Conservation (phyloP, 92 coral and sea anemone species). For the Nematostella vectensis region DNA sequence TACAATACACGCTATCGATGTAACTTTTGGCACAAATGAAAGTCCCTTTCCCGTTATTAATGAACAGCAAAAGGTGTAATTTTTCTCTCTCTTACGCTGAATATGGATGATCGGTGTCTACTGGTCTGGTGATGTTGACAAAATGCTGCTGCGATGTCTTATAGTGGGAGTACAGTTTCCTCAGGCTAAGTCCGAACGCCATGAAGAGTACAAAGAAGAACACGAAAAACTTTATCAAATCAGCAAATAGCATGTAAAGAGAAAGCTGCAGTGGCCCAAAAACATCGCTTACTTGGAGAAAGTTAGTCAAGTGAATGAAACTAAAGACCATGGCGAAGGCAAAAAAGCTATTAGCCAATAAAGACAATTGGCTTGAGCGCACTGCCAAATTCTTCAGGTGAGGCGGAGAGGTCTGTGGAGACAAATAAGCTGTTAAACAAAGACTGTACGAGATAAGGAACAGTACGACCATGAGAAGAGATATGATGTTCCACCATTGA, state of each 20-base stretch:
- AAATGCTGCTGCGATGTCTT: conserved; percentile 45
- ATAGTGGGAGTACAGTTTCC: conserved; percentile 74
- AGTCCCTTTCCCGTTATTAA: too few relatives aligned
- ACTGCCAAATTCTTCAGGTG: conserved; percentile 22
- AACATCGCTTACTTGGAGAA: conserved; percentile 47
- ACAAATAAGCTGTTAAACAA: conserved; percentile 24
- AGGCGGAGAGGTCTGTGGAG: too few relatives aligned
- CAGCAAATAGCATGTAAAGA: conserved; percentile 51
- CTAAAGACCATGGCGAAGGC: conserved; percentile 57
- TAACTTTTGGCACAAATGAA: too few relatives aligned
- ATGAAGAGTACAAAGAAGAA: conserved; percentile 56
- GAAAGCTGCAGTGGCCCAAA: conserved; percentile 80
- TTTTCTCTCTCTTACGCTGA: conserved; percentile 46
- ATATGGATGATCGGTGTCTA: conserved; percentile 29
- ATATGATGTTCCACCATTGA: conserved; percentile 65
- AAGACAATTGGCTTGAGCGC: conserved; percentile 21
- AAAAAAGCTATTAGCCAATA: conserved; percentile 43
- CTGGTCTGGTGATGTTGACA: not conserved
- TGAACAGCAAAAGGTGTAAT: too few relatives aligned
- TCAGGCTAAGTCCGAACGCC: conserved; percentile 68
- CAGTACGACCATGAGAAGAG: conserved; percentile 20
- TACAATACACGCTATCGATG: too few relatives aligned
- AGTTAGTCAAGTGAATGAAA: conserved; percentile 43
- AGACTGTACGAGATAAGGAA: conserved; percentile 33
- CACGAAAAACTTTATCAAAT: conserved; percentile 59